These are phyloP conservation scores for Microctonus aethiopoides DNA, from an alignment of 2,888 invertebrate genomes.

Conservation along the genomic window DNA sequence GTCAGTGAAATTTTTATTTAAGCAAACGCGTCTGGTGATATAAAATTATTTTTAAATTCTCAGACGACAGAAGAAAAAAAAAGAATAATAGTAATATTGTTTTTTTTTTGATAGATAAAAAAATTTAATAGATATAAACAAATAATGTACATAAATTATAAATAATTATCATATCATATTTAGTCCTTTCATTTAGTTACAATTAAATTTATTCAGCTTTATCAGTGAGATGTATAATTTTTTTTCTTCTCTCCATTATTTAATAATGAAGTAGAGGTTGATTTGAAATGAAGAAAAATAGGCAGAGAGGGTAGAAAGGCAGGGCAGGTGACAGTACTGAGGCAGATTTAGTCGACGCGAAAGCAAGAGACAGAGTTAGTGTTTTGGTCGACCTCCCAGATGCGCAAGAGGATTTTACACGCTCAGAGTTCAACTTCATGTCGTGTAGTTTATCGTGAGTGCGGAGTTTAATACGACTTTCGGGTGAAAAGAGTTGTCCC, in stretches of 20 bases:
- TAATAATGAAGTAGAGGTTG: too few species aligned
- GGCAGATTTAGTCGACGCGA: slow-evolving; percentile 41
- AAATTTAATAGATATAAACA: too few species aligned
- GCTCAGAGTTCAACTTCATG: slow-evolving; percentile 57
- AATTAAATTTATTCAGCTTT: too few species aligned
- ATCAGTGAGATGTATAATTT: background rate
- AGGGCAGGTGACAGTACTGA: slow-evolving; percentile 32
- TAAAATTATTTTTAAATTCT: background rate
- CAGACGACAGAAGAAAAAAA: background rate
- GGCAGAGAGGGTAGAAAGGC: slow-evolving; percentile 23
- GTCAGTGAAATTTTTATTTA: background rate
- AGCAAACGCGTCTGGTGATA: background rate
- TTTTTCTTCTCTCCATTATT: background rate
- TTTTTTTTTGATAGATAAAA: too few species aligned
- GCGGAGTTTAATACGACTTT: slow-evolving; percentile 59
- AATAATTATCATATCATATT: too few species aligned
- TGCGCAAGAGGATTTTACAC: slow-evolving; percentile 53
- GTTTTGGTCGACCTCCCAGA: slow-evolving; percentile 28
- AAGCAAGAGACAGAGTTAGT: slow-evolving; percentile 29
- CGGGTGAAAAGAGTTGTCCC: slow-evolving; percentile 57
- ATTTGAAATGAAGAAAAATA: too few species aligned
- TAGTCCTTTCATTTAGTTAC: too few species aligned
- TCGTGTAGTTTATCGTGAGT: slow-evolving; percentile 60
- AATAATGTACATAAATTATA: too few species aligned
- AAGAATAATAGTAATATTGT: too few species aligned